Evolutionary conservation across 2,888 invertebrate species (phyloP), one percentile per base, ranked within the genome.

Genomic region (Allacma fusca): DNA sequence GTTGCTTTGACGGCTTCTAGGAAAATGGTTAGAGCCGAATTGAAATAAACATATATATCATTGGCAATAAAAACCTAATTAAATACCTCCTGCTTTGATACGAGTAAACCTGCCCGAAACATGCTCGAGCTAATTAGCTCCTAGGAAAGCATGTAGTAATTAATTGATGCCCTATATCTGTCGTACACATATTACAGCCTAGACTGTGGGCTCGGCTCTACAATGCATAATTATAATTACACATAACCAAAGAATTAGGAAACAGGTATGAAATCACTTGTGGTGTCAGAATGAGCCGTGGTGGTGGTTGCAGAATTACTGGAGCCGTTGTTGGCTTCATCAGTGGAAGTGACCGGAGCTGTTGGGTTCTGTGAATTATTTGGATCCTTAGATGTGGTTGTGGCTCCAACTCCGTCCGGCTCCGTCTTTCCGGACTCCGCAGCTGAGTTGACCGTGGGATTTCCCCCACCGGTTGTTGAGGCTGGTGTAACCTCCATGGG

Each of bases 291-390:
- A n/a, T 23, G 62, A 26, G 24, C 62, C 23, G 62, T 62, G 28
- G 65, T 24, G 16, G 65, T 24, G 2, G 28, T 65, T 7, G 44
- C 29, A 28, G 40, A 43, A 65, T 50, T 57, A 76, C 19, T 65
- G 65, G 24, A 34, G 71, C 77, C 62, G 76, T 50, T 26, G 65
- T 65, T 40, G 62, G 70, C 24, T 68, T 59, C 57, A 67, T 59
- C 75, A 76, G 73, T 24, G 67, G 76, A 68, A 71, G 78, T 26
- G 76, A 72, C 50, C 65, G 75, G 43, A 72, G 72, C 40, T 34
- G 62, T 62, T 29, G 72, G 57, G 73, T 67, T 40, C 65, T 13
- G n/a, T 19, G 50, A 50, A 50, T 50, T 50, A 50, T n/a, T 50
- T 19, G 50, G n/a, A 50, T 50, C 50, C 50, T 50, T 50, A 50